Conservation (phyloP, 2,888 invertebrate genomes). For the Rambutsinella grinnellia region DNA sequence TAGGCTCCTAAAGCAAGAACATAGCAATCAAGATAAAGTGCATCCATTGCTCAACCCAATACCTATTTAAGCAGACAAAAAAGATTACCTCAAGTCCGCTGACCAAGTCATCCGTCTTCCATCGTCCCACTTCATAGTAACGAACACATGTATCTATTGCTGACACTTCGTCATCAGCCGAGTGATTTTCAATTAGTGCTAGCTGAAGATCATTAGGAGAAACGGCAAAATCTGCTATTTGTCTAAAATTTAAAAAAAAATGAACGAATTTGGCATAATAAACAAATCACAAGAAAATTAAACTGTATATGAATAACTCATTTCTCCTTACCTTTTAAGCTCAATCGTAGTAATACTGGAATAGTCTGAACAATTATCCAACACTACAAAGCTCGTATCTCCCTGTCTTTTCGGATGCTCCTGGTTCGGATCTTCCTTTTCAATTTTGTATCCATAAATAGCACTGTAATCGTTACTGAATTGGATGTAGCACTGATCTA, state of each 20-base stretch:
- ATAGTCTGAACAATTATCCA: conserved; percentile 96
- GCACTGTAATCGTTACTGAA: conserved; percentile 91
- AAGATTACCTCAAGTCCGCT: conserved; percentile 66
- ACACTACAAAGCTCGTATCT: conserved; percentile 93
- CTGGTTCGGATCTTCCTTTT: conserved; percentile 74
- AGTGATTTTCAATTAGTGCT: conserved; percentile 89
- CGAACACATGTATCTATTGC: conserved; percentile 90
- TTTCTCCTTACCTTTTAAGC: conserved; percentile 52
- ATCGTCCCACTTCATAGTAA: conserved; percentile 91
- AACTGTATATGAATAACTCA: not conserved
- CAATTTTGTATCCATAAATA: conserved; percentile 87
- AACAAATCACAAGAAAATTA: no score
- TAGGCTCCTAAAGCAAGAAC: not conserved
- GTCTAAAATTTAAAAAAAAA: conserved; percentile 30
- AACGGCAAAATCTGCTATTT: conserved; percentile 52
- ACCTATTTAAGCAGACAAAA: not conserved
- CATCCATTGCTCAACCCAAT: not conserved
- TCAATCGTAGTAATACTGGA: conserved; percentile 77
- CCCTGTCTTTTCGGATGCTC: conserved; percentile 71
- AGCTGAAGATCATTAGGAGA: conserved; percentile 74
- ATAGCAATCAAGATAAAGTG: not conserved
- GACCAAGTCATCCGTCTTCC: conserved; percentile 88
- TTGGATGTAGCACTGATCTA: conserved; percentile 90
- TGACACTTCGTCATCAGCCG: conserved; percentile 77
- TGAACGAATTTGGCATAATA: not conserved